Evolutionary conservation across 1,140 invertebrate genomes (phyloP), one percentile per base, ranked within the genome.

Genomic region (Drosophila pruinosa): DNA sequence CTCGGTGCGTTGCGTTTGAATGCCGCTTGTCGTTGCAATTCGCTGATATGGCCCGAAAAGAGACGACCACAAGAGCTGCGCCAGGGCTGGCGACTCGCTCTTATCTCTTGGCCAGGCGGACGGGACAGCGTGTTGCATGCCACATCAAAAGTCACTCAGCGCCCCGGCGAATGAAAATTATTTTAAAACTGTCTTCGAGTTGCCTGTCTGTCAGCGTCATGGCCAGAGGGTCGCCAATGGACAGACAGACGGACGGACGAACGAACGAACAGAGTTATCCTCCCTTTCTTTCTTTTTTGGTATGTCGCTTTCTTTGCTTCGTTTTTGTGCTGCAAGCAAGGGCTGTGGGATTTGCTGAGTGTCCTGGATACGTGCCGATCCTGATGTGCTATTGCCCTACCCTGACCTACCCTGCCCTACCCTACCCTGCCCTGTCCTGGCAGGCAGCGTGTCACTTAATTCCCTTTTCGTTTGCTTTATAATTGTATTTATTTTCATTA

Each of bases 401-500:
- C 58, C 10, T 43, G 45, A 57, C 69, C 36, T 36, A 4, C 69
- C 58, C 10, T 43, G 45, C 63, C 69, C 36, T 36, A 4, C 41
- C 6, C 19, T 22, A n/a, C 43, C 2, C 3, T n/a, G 19, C 22
- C 0, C 22, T n/a, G 10, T 12, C 59, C 45, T 67, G n/a, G n/a
- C 57, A 14, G 36, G 41, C 61, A 58, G 12, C 41, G 28, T 14
- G 54, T 14, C 56, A 14, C 62, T 72, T 74, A 77, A 72, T 68
- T 69, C 72, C 53, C 41, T 61, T 63, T 67, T 54, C 28, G 24
- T 57, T 63, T n/a, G 65, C 72, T 45, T 62, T 72, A 75, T 78
- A 82, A 75, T 83, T 82, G 58, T 75, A 83, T 83, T 83, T 72
- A 83, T 78, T 82, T 83, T 78, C 71, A 83, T 83, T 83, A 78